These are phyloP conservation scores for Lepidothrix coronata DNA, from an alignment of 2,113 vertebrate genomes.

Conservation along the genomic window DNA sequence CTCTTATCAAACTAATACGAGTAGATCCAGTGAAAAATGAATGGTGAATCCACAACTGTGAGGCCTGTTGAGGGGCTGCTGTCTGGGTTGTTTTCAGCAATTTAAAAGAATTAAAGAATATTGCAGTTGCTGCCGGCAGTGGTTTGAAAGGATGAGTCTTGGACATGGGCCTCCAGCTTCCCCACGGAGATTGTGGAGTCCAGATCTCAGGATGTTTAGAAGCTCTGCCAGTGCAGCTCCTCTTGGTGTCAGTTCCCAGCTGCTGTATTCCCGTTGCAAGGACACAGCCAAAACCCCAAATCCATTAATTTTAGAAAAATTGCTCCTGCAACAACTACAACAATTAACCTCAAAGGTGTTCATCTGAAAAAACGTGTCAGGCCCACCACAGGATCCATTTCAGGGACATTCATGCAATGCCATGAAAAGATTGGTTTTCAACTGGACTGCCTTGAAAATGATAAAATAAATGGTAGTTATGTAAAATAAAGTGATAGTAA, in stretches of 20 bases:
- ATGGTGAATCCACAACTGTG: rapidly evolving
- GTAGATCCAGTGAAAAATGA: background rate
- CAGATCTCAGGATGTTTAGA: background rate
- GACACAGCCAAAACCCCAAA: background rate
- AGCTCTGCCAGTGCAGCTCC: background rate
- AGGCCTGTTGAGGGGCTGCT: background rate
- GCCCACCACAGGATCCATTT: background rate
- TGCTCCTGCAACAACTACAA: background rate
- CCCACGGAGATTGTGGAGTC: background rate
- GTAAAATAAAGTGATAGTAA: background rate
- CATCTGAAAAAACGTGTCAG: background rate
- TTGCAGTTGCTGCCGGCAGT: background rate
- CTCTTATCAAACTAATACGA: rapidly evolving
- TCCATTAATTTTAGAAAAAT: background rate
- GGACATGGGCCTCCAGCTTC: background rate
- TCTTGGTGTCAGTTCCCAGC: background rate
- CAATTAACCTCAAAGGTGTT: background rate
- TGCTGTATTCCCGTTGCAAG: background rate
- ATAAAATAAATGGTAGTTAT: background rate
- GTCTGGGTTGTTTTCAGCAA: background rate
- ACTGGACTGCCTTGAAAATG: background rate
- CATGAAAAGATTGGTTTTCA: background rate
- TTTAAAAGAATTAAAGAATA: background rate
- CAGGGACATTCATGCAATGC: background rate
- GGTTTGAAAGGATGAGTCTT: background rate